Conservation (phyloP, 2,888 invertebrate species). For the Melipona bicolor region DNA sequence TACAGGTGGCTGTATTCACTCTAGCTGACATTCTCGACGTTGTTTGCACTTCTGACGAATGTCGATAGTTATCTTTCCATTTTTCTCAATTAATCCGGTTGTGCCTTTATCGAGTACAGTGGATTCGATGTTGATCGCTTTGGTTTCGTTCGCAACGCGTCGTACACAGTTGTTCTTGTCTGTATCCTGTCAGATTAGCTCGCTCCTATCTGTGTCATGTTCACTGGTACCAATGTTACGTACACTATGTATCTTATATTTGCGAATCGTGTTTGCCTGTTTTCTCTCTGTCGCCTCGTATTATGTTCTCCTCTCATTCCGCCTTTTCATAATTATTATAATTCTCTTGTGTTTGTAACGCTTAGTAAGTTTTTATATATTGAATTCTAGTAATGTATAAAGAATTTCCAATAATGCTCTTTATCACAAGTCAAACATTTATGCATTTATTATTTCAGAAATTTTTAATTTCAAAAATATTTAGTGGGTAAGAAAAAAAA, state of each 20-base stretch:
- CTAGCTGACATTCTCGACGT: too few relatives aligned
- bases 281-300: not conserved
- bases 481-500: too few relatives aligned
- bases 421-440: too few relatives aligned
- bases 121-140: not conserved
- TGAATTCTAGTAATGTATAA: too few relatives aligned
- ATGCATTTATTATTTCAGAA: too few relatives aligned
- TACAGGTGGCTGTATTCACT: too few relatives aligned
- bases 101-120: not conserved
- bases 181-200: constrained; percentile 6
- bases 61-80: too few relatives aligned
- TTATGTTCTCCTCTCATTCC: not conserved
- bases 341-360: not conserved
- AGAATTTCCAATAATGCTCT: too few relatives aligned
- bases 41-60: too few relatives aligned
- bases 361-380: too few relatives aligned
- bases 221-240: not conserved
- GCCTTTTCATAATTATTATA: not conserved
- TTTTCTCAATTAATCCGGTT: not conserved
- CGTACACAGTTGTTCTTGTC: not conserved
- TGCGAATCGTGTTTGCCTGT: not conserved
- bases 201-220: not conserved
- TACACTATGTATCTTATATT: not conserved
- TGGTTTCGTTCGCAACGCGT: not conserved
- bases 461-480: too few relatives aligned